These are phyloP conservation scores for Oriolus oriolus DNA, from an alignment of 2,113 vertebrate species.

Conservation along the genomic window DNA sequence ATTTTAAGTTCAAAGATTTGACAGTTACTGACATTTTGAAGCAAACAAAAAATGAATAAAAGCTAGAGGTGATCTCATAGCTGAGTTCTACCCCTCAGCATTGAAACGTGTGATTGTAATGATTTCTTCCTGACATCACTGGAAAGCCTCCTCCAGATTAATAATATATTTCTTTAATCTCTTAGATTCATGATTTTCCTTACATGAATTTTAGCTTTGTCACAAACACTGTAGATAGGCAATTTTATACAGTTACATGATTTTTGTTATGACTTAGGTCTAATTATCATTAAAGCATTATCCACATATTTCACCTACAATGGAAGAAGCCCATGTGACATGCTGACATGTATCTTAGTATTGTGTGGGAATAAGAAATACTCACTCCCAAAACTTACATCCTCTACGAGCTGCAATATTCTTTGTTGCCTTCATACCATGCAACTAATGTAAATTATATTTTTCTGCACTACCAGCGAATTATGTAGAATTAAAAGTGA, in stretches of 20 bases:
- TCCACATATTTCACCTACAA: conserved; percentile 38
- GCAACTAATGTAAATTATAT: background rate
- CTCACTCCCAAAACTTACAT: background rate
- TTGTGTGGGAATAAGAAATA: conserved; percentile 9
- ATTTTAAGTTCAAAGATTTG: background rate
- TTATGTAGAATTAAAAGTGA: background rate
- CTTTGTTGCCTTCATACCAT: background rate
- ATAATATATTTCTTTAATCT: background rate
- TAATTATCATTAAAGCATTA: conserved; percentile 56
- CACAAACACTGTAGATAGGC: background rate
- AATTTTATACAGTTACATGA: conserved; percentile 40
- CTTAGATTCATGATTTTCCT: background rate
- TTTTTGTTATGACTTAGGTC: conserved; percentile 50
- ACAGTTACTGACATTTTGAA: background rate
- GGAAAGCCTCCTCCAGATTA: background rate
- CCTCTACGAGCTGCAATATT: background rate
- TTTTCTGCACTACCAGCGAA: background rate
- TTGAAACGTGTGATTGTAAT: background rate
- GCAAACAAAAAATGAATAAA: background rate
- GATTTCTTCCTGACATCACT: background rate
- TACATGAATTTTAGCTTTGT: background rate
- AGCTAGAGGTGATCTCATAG: background rate
- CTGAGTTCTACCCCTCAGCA: background rate
- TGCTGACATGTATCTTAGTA: background rate
- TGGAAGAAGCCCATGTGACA: conserved; percentile 13